Base-by-base conservation (phyloP, 1,140 invertebrate species). In the Pentalonia nigronervosa region DNA sequence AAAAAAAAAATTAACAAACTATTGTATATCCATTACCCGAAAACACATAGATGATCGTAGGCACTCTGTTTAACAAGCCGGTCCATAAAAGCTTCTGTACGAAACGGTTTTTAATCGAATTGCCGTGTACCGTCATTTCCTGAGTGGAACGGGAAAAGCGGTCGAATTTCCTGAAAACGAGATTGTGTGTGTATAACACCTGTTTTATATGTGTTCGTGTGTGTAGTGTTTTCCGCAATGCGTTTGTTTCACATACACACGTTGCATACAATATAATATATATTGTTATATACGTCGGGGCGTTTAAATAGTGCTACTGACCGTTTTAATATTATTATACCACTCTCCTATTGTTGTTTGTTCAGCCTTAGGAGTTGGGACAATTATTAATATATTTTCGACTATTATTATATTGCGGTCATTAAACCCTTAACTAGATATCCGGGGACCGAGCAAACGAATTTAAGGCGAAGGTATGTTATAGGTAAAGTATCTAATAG, bases 21-120 rank as follows among this genome's bases (percentile, higher is more conserved):
- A 83, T 21, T 21, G 21, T 88, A 88, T 36, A 83, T 50, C 91
- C 91, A 92, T 92, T 92, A 92, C n/a, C 60, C 91, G 23, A 92
- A 92, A 81, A 92, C 91, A 92, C 67, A 81, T 84, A 92, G 91
- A 92, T 50, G 91, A 81, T 92, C 76, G 67, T 83, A 83, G 67
- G 91, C 76, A 92, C 91, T 92, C 67, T 92, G 91, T 92, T 76
- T 92, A 81, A 91, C 90, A 81, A 92, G 76, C 67, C 47, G 41
- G 67, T 76, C 91, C 91, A 92, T 92, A 92, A 92, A 92, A 81
- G 67, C 91, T 81, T 83, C 91, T 93, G 81, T 93, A 86, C 34
- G 76, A 93, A 93, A 93, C 81, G 91, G 91, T 93, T 93, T 93
- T 93, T 93, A 93, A 93, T 93, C 91, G 91, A 93, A 93, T 93